phyloP scores from a whole-genome alignment of 1,140 invertebrate genomes.

The Orussus abietinus region DNA sequence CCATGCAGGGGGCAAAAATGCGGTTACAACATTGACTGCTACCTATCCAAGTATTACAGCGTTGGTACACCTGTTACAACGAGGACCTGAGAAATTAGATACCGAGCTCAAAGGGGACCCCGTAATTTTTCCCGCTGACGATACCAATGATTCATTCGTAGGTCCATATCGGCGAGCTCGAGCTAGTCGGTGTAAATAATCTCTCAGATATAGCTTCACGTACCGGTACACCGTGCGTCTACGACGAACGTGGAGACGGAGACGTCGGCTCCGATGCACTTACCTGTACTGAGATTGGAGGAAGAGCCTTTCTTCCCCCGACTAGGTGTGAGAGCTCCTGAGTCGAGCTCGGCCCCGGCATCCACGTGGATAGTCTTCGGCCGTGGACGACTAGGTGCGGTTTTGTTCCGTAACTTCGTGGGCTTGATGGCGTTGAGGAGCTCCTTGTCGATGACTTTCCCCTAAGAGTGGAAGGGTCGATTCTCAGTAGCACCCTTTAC shows the following conservation, averaged over 20 bases:
- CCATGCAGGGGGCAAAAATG: slow-evolving; percentile 41
- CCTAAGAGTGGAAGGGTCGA: no score
- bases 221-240: neutral
- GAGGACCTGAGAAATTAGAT: slow-evolving; percentile 22
- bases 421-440: slow-evolving; percentile 63
- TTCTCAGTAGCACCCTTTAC: no score
- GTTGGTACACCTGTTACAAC: slow-evolving; percentile 19
- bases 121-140: no score
- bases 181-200: no score
- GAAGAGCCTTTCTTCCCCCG: slow-evolving; percentile 75
- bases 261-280: slow-evolving; percentile 17
- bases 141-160: no score
- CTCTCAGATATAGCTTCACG: slow-evolving; percentile 5
- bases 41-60: slow-evolving; percentile 18
- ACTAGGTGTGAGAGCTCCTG: slow-evolving; percentile 69
- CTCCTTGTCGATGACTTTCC: slow-evolving; percentile 74
- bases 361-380: slow-evolving; percentile 88
- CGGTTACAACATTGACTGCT: slow-evolving; percentile 37
- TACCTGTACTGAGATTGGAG: slow-evolving; percentile 75
- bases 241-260: slow-evolving; percentile 4
- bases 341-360: slow-evolving; percentile 69
- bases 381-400: slow-evolving; percentile 59
- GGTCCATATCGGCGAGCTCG: no score
- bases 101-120: neutral
- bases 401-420: slow-evolving; percentile 61